Evolutionary conservation across 2,797 vertebrate species (phyloP), one percentile per base, ranked within the genome.

Genomic region (Graptemys geographica): DNA sequence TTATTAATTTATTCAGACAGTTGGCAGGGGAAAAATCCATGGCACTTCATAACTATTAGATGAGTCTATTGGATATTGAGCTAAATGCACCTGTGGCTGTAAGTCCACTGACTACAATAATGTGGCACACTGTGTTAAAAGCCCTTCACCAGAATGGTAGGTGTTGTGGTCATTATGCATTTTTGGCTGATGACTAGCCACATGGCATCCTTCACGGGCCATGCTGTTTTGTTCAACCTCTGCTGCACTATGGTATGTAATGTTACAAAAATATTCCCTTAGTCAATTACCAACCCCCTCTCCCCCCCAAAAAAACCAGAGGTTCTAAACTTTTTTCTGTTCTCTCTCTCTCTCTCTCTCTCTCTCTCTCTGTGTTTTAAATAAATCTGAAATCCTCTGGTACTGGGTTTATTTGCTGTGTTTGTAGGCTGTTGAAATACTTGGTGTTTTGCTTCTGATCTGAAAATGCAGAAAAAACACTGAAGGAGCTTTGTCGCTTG

Each of bases 401-500:
- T 28, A 3, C 49, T 81, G 37, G 52, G 52, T 57, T 83, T 85
- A 88, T 96, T 90, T 96, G 62, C 86, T 93, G 62, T 44, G 83
- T 96, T 94, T 94, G 47, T 89, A 91, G 96, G 89, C 82, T 88
- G 16, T 76, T 59, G 90, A 90, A 95, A 84, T 79, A 90, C 56
- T 86, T 86, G n/a, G 0, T 0, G 76, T n/a, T 91, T 84, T 57
- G 12, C 23, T 88, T 88, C 84, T 81, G 90, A 88, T 94, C 83
- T 92, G 62, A 95, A 96, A 96, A 87, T 41, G 87, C 84, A 81
- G 86, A 97, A 92, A 88, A 90, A 92, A 78, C 10, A 53, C 83
- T 8, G 74, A 93, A 91, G 79, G 91, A 95, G 94, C 90, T 97
- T 93, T 94, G 83, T 90, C 84, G 79, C 89, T 91, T 91, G 84